phyloP scores from a whole-genome alignment of 2,797 vertebrate genomes.

The Ispidina lecontei region DNA sequence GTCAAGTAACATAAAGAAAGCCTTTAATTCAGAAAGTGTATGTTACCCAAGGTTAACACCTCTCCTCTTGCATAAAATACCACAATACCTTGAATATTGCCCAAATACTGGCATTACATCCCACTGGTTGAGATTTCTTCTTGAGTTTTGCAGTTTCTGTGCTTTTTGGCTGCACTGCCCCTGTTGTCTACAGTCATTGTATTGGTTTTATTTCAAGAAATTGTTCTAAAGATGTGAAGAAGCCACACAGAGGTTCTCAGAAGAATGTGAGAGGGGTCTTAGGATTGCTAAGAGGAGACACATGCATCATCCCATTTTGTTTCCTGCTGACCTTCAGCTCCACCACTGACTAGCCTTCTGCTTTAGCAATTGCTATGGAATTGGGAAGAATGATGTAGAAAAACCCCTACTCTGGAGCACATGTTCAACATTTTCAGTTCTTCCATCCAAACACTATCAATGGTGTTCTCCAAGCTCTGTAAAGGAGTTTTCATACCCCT shows the following conservation, averaged over 20 bases:
- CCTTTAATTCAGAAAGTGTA: not conserved
- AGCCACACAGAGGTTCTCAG: not conserved
- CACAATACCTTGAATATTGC: not conserved
- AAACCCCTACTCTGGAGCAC: not conserved
- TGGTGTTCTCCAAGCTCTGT: not conserved
- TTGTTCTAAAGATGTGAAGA: not conserved
- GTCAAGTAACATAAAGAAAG: not conserved
- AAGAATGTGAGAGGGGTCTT: not conserved
- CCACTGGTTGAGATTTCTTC: not conserved
- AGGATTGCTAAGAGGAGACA: not conserved
- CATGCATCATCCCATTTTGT: not conserved
- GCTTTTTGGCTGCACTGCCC: not conserved
- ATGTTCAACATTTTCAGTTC: not conserved
- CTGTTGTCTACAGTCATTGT: not conserved
- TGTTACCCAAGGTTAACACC: not conserved
- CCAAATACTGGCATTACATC: not conserved
- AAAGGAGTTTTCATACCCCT: conserved; percentile 39
- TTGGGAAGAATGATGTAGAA: not conserved
- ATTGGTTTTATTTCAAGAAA: not conserved
- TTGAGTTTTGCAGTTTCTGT: not conserved
- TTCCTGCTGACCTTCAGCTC: not conserved
- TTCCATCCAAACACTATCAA: not conserved
- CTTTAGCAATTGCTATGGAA: not conserved
- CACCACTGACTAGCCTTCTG: not conserved
- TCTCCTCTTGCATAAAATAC: not conserved